A percentile compares a stretch with the other conserved stretches of the same genome.
These are phyloP conservation scores for Penaeus chinensis DNA, from an alignment of 1,140 invertebrate species.

Conservation along the genomic window DNA sequence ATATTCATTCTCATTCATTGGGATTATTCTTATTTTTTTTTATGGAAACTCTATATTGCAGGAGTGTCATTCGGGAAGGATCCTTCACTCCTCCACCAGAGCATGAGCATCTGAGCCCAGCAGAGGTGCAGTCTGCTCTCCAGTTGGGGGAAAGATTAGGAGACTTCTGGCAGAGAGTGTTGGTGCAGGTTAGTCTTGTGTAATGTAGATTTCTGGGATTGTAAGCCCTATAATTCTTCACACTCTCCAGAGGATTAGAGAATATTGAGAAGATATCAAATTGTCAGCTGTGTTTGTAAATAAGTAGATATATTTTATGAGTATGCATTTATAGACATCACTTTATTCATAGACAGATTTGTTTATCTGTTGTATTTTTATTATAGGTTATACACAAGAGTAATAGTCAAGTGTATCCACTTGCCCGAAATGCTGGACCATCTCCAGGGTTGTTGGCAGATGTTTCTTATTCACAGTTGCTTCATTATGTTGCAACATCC, in stretches of 20 bases:
- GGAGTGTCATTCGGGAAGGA: slow-evolving; percentile 28
- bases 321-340: not conserved
- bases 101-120: slow-evolving; percentile 37
- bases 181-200: slow-evolving; percentile 37
- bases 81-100: slow-evolving; percentile 25
- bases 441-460: slow-evolving; percentile 43
- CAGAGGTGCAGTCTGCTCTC: slow-evolving; percentile 48
- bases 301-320: no score
- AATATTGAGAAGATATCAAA: no score
- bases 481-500: slow-evolving; percentile 58
- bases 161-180: slow-evolving; percentile 42
- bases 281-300: no score
- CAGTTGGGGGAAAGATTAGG: slow-evolving; percentile 43
- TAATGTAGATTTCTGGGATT: no score
- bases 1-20: no score
- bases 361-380: not conserved
- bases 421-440: slow-evolving; percentile 39
- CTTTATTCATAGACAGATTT: not conserved
- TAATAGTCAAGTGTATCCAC: slow-evolving; percentile 38
- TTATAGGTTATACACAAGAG: slow-evolving; percentile 45
- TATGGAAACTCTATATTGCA: not conserved
- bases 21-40: no score
- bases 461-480: slow-evolving; percentile 46
- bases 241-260: no score
- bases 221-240: no score